phyloP scores from a whole-genome alignment of 2,797 vertebrate species.

The Scleropages formosus region DNA sequence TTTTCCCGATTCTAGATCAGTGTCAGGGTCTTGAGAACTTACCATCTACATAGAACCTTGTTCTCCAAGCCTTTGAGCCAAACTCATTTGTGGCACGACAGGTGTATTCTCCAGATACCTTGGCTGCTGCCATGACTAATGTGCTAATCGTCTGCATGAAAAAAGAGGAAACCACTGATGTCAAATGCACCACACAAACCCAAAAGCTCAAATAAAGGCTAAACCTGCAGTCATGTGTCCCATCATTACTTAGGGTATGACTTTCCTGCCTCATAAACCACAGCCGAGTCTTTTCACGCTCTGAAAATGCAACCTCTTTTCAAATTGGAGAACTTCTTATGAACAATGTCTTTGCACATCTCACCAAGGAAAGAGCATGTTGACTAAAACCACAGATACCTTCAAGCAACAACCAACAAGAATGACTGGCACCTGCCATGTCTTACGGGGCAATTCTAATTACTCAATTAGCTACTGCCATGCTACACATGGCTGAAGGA shows the following conservation, averaged over 20 bases:
- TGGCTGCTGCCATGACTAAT: slow-evolving; percentile 65
- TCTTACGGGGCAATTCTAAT: background rate
- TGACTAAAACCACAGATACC: too few relatives aligned
- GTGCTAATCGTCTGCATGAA: slow-evolving; percentile 72
- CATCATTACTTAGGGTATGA: too few relatives aligned
- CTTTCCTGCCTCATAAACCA: too few relatives aligned
- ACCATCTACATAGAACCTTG: slow-evolving; percentile 79
- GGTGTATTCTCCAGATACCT: slow-evolving; percentile 69
- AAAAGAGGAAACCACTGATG: slow-evolving; percentile 10
- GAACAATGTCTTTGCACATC: too few relatives aligned
- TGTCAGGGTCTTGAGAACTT: slow-evolving; percentile 48
- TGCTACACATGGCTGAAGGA: too few relatives aligned
- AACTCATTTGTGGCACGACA: slow-evolving; percentile 72
- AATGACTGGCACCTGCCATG: background rate
- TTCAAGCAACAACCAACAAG: too few relatives aligned
- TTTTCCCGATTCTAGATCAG: background rate
- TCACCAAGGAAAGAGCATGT: too few relatives aligned
- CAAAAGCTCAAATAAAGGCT: too few relatives aligned
- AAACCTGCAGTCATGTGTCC: too few relatives aligned
- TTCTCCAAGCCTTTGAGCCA: slow-evolving; percentile 54
- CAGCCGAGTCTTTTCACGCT: slow-evolving; percentile 43
- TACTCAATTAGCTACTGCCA: background rate
- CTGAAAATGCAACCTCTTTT: background rate
- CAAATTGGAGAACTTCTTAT: too few relatives aligned
- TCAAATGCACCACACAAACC: too few relatives aligned